Conservation (phyloP, 2,888 invertebrate species). For the Drosophila macrothrix region DNA sequence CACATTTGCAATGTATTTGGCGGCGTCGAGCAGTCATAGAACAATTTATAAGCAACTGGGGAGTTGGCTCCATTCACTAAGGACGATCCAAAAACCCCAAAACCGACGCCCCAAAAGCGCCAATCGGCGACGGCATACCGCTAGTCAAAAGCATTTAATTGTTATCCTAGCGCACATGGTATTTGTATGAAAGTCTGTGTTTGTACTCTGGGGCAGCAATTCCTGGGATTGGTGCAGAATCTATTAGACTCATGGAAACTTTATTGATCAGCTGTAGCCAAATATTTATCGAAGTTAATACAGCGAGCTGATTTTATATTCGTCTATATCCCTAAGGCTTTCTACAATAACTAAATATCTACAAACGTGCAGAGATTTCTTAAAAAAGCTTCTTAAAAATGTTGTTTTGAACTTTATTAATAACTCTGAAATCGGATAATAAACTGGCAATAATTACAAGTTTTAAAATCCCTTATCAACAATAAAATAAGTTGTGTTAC, state of each 20-base stretch:
- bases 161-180: constrained; percentile 7
- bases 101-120: constrained; percentile 20
- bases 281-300: neutral
- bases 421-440: too few species aligned
- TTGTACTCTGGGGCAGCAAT: neutral
- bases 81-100: constrained; percentile 16
- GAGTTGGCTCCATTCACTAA: constrained; percentile 39
- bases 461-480: too few species aligned
- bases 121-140: constrained; percentile 11
- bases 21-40: constrained; percentile 66
- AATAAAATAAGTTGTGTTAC: neutral
- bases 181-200: neutral
- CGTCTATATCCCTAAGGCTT: neutral
- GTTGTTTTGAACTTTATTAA: too few species aligned
- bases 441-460: too few species aligned
- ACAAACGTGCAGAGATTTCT: neutral
- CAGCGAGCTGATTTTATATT: neutral
- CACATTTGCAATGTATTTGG: constrained; percentile 78
- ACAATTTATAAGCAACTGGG: constrained; percentile 77
- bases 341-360: neutral
- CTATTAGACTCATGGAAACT: neutral
- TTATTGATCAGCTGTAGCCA: neutral
- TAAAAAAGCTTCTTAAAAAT: neutral
- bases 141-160: constrained; percentile 30
- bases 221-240: neutral